Evolutionary conservation across 2,888 invertebrate genomes (phyloP).

Genomic region (Cataglyphis rosenhaueri): DNA sequence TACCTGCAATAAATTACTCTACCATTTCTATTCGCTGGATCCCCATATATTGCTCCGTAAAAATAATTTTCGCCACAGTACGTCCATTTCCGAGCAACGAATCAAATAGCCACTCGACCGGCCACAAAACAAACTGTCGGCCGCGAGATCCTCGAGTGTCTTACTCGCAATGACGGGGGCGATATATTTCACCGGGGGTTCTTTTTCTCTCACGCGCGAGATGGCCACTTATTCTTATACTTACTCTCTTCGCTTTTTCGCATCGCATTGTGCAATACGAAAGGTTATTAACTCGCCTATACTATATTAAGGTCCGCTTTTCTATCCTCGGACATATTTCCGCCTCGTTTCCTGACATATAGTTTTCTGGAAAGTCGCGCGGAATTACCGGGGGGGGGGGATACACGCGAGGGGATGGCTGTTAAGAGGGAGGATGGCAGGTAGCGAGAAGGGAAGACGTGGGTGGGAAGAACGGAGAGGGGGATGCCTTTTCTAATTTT

Average conservation of each 20-base stretch:
- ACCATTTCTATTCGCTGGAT: neutral
- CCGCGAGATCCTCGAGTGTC: conserved; percentile 35
- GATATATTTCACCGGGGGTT: conserved; percentile 37
- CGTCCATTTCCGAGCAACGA: conserved; percentile 30
- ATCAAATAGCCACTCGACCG: conserved; percentile 49
- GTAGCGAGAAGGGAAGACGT: conserved; percentile 55
- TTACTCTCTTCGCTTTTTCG: conserved; percentile 9
- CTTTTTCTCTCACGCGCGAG: neutral
- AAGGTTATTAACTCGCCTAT: conserved; percentile 52
- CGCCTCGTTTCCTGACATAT: conserved; percentile 63
- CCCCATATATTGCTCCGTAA: conserved; percentile 19
- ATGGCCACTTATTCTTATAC: conserved; percentile 24
- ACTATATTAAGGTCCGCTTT: conserved; percentile 51
- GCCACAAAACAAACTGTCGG: conserved; percentile 34
- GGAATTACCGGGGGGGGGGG: conserved; percentile 18
- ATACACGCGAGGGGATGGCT: conserved; percentile 10
- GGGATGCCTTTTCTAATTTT: conserved; percentile 82
- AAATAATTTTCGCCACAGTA: conserved; percentile 35
- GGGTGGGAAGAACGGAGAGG: neutral
- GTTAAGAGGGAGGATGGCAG: conserved; percentile 55
- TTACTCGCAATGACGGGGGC: conserved; percentile 25
- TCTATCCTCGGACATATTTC: conserved; percentile 46
- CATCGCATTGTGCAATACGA: conserved; percentile 19
- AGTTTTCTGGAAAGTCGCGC: conserved; percentile 60
- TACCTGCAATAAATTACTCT: neutral